phyloP scores from a whole-genome alignment of 2,797 vertebrate species.

The Lutjanus campechanus region DNA sequence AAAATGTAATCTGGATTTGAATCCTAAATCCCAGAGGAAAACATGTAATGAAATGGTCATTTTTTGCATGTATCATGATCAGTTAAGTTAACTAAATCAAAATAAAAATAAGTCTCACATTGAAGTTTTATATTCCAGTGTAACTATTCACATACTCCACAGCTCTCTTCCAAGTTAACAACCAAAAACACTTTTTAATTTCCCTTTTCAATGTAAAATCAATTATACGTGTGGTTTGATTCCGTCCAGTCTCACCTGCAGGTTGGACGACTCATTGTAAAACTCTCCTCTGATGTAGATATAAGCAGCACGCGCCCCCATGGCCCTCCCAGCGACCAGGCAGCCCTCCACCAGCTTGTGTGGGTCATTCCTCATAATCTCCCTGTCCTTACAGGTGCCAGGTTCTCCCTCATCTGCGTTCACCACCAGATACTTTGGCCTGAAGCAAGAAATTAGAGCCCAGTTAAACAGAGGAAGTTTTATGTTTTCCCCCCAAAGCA shows the following conservation, averaged over 20 bases:
- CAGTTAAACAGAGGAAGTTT: not conserved
- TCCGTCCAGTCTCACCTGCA: constrained; percentile 87
- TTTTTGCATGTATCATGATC: too few species aligned
- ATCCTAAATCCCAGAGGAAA: too few species aligned
- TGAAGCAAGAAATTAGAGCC: constrained; percentile 54
- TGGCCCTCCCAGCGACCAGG: constrained; percentile 92
- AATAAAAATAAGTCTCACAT: not conserved
- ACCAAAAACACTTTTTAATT: too few species aligned
- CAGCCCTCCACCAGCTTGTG: constrained; percentile 98
- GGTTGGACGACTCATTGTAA: constrained; percentile 97
- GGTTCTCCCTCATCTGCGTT: constrained; percentile 97
- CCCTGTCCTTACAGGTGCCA: constrained; percentile 96
- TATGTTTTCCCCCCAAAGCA: too few species aligned
- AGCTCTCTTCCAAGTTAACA: too few species aligned
- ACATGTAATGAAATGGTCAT: too few species aligned
- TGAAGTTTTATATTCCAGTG: not conserved
- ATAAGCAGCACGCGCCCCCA: constrained; percentile 95
- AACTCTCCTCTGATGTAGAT: constrained; percentile 98
- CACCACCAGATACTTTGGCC: constrained; percentile 97
- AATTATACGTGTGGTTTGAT: not conserved
- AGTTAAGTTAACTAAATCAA: too few species aligned
- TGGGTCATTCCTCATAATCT: constrained; percentile 96
- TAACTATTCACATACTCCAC: too few species aligned
- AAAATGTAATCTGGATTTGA: too few species aligned
- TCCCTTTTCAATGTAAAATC: too few species aligned